Base-by-base conservation (phyloP, 2,797 vertebrate genomes). In the Rhynchonycteris naso region DNA sequence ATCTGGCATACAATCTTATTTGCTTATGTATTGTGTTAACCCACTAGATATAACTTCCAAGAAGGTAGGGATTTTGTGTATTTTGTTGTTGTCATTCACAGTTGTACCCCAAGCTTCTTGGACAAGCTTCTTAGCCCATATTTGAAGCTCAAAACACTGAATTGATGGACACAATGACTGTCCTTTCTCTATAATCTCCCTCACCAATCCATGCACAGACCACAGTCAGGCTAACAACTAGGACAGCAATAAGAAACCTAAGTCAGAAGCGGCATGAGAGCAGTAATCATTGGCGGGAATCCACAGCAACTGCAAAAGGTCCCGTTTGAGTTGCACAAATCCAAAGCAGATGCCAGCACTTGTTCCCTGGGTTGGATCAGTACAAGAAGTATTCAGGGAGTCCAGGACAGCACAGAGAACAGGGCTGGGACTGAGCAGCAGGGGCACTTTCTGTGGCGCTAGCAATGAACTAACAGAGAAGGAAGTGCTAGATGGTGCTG, bases 381-480 rank as follows among this genome's bases (percentile, higher is more conserved):
- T 65, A 11, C 5, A 30, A 66, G 50, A 58, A 28, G 43, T 54
- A 2, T 50, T 75, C 19, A 80, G 52, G 69, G 38, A 80, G 47
- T 78, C 63, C n/a, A 78, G 63, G n/a, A 76, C 26, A 33, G 47
- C 86, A 50, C 28, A 58, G 16, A 8, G 2, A 82, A 47, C 4
- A 47, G 78, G 50, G 18, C 19, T 33, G 28, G 15, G 38, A 26
- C 0, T 35, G 33, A 58, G 13, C 7, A 56, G 14, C 18, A 1
- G 30, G 26, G 18, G 47, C 1, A 26, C 19, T 72, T 0, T 50
- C 16, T 58, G 1, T 3, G 15, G n/a, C 7, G 15, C 24, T n/a
- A 30, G 4, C 1, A 24, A 61, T 15, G 13, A 80, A 14, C 22
- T 30, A 54, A 28, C 15, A 33, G 50, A n/a, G 10, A 75, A 47